Evolutionary conservation across 2,888 invertebrate species (phyloP).

Genomic region (Tipula lateralis): DNA sequence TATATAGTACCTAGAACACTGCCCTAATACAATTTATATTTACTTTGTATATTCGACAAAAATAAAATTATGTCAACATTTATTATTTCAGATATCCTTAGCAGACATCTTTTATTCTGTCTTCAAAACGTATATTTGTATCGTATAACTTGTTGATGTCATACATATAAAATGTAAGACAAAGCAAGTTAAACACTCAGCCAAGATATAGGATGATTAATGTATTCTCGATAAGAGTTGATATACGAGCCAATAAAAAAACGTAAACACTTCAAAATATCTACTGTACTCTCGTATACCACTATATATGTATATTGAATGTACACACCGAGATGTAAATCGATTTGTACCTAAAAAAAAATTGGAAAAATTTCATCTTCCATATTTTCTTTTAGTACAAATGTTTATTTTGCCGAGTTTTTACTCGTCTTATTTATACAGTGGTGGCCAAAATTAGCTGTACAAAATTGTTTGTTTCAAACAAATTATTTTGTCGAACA

Average conservation of each 20-base stretch:
- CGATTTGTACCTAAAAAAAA: not conserved
- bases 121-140: not conserved
- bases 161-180: not conserved
- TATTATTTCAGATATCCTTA: not conserved
- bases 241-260: too few relatives aligned
- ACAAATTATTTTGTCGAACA: too few relatives aligned
- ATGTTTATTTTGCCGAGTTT: not conserved
- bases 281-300: too few relatives aligned
- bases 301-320: too few relatives aligned
- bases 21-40: too few relatives aligned
- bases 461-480: too few relatives aligned
- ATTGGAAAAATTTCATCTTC: not conserved
- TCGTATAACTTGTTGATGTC: not conserved
- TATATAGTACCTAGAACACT: too few relatives aligned
- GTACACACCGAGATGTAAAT: not conserved
- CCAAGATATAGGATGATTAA: not conserved
- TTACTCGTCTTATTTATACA: too few relatives aligned
- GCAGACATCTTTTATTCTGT: not conserved
- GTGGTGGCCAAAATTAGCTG: too few relatives aligned
- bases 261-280: not conserved
- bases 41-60: not conserved
- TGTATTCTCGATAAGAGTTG: not conserved
- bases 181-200: not conserved
- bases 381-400: not conserved
- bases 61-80: not conserved